A percentile compares a stretch with the other conserved stretches of the same genome.
Conservation (phyloP, 2,113 vertebrate species). For the Anguilla japonica region DNA sequence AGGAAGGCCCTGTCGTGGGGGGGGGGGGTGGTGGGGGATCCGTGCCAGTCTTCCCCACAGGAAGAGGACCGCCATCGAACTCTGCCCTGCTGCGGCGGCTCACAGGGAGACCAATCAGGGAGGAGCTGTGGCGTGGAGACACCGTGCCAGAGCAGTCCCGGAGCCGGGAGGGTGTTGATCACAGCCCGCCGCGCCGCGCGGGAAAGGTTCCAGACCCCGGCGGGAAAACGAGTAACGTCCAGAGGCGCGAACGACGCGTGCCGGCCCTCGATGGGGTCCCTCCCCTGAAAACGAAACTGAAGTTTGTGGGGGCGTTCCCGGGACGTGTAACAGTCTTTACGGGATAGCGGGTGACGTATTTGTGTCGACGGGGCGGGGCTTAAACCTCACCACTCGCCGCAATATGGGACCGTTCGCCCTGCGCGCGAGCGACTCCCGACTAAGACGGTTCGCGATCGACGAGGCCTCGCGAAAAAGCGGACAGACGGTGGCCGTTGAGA, state of each 20-base stretch:
- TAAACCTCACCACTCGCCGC: not conserved
- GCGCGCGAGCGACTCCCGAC: not conserved
- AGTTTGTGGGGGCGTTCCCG: not conserved
- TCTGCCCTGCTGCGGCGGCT: too few relatives aligned
- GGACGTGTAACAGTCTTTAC: not conserved
- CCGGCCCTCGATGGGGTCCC: not conserved
- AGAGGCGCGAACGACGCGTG: not conserved
- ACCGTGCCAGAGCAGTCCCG: too few relatives aligned
- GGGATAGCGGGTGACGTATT: not conserved
- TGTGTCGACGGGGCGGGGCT: not conserved
- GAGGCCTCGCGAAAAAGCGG: not conserved
- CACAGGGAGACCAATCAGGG: too few relatives aligned
- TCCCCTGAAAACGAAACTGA: not conserved
- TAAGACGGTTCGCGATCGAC: not conserved
- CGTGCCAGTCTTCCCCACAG: too few relatives aligned
- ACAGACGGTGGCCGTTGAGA: not conserved
- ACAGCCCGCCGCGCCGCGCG: slow-evolving; percentile 55
- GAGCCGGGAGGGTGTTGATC: too few relatives aligned
- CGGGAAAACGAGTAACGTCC: slow-evolving; percentile 10
- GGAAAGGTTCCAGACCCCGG: slow-evolving; percentile 45
- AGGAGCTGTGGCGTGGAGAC: too few relatives aligned
- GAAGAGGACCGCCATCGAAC: too few relatives aligned
- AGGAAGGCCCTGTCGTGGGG: too few relatives aligned
- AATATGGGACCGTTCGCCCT: not conserved
- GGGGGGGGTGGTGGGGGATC: too few relatives aligned